These are phyloP conservation scores for Leucoptera coffeella DNA, from an alignment of 2,888 invertebrate genomes.

Conservation along the genomic window DNA sequence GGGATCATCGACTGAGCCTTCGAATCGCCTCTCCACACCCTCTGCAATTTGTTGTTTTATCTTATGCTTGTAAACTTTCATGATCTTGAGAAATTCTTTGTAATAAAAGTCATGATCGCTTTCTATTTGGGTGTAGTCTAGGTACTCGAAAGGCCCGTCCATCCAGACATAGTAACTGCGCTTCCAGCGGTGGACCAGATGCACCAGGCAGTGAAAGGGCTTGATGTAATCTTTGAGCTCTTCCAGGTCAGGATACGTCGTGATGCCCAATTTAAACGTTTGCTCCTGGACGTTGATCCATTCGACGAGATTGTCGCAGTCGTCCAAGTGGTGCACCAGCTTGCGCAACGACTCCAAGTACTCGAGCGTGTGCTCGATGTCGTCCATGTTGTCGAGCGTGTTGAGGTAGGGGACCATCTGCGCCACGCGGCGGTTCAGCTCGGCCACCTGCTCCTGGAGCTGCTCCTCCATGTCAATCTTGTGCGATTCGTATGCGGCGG, in stretches of 20 bases:
- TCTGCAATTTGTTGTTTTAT: slow-evolving; percentile 72
- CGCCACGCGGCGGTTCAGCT: slow-evolving; percentile 63
- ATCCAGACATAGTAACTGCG: slow-evolving; percentile 82
- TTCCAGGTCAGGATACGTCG: slow-evolving; percentile 70
- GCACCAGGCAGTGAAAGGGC: slow-evolving; percentile 66
- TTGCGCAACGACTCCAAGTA: slow-evolving; percentile 73
- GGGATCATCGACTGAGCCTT: slow-evolving; percentile 67
- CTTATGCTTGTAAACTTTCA: slow-evolving; percentile 70
- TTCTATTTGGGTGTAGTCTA: slow-evolving; percentile 74
- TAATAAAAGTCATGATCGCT: slow-evolving; percentile 71
- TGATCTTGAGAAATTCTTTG: slow-evolving; percentile 71
- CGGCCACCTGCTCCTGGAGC: slow-evolving; percentile 61
- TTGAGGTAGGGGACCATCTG: slow-evolving; percentile 69
- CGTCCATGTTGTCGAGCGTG: slow-evolving; percentile 79
- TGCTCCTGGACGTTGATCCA: slow-evolving; percentile 90
- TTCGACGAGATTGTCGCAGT: slow-evolving; percentile 66
- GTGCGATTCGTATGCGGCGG: slow-evolving; percentile 69
- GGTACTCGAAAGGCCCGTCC: slow-evolving; percentile 86
- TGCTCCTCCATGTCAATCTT: slow-evolving; percentile 83
- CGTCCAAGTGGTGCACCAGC: slow-evolving; percentile 67
- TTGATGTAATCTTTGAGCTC: slow-evolving; percentile 67
- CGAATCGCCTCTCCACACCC: slow-evolving; percentile 54
- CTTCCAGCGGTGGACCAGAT: slow-evolving; percentile 63
- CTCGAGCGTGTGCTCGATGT: slow-evolving; percentile 67
- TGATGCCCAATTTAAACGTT: slow-evolving; percentile 75